Conservation (phyloP, 2,888 invertebrate genomes). For the Cotesia congregata region DNA sequence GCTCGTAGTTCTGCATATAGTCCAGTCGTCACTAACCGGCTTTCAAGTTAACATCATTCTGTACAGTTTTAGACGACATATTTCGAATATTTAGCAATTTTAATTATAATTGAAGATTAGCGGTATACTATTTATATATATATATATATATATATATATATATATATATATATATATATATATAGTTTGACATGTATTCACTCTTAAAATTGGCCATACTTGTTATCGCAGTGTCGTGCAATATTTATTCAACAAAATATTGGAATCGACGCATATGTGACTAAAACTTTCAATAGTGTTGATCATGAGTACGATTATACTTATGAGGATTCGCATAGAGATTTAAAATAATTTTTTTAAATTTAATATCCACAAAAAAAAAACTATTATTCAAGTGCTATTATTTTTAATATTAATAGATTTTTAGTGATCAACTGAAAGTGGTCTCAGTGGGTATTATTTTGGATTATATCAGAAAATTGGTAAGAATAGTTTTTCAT, state of each 20-base stretch:
- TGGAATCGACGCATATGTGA: conserved; percentile 20
- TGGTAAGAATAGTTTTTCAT: background rate
- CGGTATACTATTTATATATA: background rate
- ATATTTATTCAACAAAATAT: conserved; percentile 30
- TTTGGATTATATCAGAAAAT: background rate
- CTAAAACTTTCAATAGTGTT: conserved; percentile 25
- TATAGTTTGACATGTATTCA: conserved; percentile 38
- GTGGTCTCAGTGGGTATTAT: background rate
- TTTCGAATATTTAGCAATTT: conserved; percentile 1
- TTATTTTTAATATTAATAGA: background rate
- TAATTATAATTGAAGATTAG: background rate
- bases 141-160: too few relatives aligned
- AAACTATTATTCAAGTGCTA: background rate
- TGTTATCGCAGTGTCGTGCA: conserved; percentile 34
- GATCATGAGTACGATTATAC: conserved; percentile 7
- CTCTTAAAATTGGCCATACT: conserved; percentile 25
- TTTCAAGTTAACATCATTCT: conserved; percentile 55
- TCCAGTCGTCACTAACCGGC: conserved; percentile 66
- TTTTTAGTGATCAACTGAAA: background rate
- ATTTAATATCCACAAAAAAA: background rate
- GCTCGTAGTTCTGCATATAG: conserved; percentile 42
- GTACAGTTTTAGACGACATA: conserved; percentile 44
- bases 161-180: too few relatives aligned
- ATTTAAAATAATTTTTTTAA: background rate
- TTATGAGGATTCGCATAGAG: background rate